phyloP scores from a whole-genome alignment of 1,140 invertebrate genomes.

The Delia radicum region DNA sequence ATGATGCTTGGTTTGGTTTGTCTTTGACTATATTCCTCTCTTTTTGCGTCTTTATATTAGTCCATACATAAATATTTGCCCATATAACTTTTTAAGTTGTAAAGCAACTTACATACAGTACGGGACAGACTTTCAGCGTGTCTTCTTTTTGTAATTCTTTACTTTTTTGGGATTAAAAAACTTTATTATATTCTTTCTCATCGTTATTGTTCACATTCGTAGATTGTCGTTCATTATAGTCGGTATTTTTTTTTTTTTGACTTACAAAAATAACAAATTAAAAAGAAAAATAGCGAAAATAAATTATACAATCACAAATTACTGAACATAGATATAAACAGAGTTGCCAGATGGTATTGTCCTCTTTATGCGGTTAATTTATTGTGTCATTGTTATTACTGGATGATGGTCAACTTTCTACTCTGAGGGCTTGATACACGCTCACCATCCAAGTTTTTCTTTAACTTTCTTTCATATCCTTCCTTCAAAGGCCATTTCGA shows the following conservation, averaged over 20 bases:
- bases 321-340: neutral
- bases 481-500: too few relatives aligned
- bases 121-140: neutral
- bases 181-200: constrained; percentile 11
- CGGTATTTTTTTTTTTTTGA: neutral
- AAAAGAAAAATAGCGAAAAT: constrained; percentile 3
- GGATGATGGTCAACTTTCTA: too few relatives aligned
- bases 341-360: neutral
- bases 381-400: too few relatives aligned
- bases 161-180: constrained; percentile 6
- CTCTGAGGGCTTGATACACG: too few relatives aligned
- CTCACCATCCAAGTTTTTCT: too few relatives aligned
- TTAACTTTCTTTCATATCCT: too few relatives aligned
- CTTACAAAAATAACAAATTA: neutral
- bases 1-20: neutral
- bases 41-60: neutral
- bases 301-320: neutral
- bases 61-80: neutral
- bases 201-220: neutral
- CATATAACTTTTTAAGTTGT: neutral
- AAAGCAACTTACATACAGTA: neutral
- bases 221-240: constrained; percentile 17
- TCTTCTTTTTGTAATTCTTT: neutral
- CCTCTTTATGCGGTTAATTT: too few relatives aligned
- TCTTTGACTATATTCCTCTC: neutral